Evolutionary conservation across 2,888 invertebrate species (phyloP).

Genomic region (Steinernema carpocapsae): DNA sequence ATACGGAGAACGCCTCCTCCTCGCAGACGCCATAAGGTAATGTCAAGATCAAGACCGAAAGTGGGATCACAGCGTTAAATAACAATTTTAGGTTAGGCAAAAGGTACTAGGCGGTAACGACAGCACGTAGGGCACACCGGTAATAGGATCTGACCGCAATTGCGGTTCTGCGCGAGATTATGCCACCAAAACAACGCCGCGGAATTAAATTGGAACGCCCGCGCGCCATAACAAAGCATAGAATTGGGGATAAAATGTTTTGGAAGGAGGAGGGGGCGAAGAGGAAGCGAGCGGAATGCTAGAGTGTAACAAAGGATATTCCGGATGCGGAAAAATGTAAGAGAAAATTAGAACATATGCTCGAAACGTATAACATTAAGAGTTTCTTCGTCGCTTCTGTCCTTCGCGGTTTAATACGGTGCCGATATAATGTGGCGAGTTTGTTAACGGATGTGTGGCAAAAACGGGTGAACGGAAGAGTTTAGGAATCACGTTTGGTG

Average conservation of each 20-base stretch:
- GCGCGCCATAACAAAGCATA: neutral
- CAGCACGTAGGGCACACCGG: neutral
- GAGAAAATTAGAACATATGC: neutral
- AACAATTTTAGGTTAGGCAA: neutral
- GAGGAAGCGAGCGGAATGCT: neutral
- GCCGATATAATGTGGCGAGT: too few relatives aligned
- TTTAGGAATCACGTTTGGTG: too few relatives aligned
- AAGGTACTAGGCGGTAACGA: neutral
- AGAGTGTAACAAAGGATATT: neutral
- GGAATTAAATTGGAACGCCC: conserved; percentile 8
- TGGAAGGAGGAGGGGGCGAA: neutral
- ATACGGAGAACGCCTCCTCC: too few relatives aligned
- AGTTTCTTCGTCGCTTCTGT: neutral
- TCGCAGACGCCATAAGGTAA: neutral
- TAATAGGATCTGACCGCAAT: conserved; percentile 28
- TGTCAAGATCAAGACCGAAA: conserved; percentile 25
- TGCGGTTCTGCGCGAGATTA: conserved; percentile 11
- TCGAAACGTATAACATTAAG: conserved; percentile 6
- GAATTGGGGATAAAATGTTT: too few relatives aligned
- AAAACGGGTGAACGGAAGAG: too few relatives aligned
- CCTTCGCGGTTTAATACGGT: too few relatives aligned
- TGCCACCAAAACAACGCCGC: conserved; percentile 24
- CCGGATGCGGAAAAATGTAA: neutral
- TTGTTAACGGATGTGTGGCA: too few relatives aligned
- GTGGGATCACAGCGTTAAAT: neutral